A percentile compares a stretch with the other conserved stretches of the same genome.
Conservation (phyloP, 1,140 invertebrate species). For the Drosophila arizonae region DNA sequence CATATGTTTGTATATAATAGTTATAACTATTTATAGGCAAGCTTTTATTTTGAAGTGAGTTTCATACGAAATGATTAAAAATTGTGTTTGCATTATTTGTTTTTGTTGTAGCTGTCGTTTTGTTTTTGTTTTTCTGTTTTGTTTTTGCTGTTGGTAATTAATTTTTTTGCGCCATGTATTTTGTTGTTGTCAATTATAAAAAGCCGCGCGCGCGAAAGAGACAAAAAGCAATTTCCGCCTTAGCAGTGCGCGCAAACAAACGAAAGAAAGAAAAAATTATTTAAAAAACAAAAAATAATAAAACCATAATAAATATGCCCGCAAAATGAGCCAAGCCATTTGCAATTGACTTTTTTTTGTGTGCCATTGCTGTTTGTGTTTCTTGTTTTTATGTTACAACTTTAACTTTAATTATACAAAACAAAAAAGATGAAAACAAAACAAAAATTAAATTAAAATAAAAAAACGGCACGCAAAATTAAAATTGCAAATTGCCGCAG, state of each 20-base stretch:
- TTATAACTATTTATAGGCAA: too few species aligned
- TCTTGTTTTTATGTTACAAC: constrained; percentile 58
- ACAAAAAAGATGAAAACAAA: constrained; percentile 14
- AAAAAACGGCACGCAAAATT: constrained; percentile 53
- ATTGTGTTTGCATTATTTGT: constrained; percentile 1
- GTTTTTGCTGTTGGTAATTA: constrained; percentile 56
- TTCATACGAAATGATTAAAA: constrained; percentile 3
- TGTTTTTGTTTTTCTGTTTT: constrained; percentile 5
- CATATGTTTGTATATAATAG: too few species aligned
- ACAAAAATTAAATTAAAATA: too few species aligned
- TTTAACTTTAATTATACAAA: constrained; percentile 46
- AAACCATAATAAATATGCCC: constrained; percentile 12
- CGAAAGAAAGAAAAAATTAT: background rate
- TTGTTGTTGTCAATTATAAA: constrained; percentile 48
- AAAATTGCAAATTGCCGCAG: constrained; percentile 72
- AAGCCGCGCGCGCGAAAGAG: constrained; percentile 16
- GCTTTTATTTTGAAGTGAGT: background rate
- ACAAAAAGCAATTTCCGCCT: constrained; percentile 63
- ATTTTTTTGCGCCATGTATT: constrained; percentile 35
- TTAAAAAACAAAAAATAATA: background rate
- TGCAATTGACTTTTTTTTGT: constrained; percentile 60
- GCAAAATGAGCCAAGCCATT: constrained; percentile 60
- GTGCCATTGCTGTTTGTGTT: constrained; percentile 21
- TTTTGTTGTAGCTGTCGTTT: constrained; percentile 10
- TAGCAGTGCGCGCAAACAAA: constrained; percentile 24